Percentiles rank a stretch among this genome's conserved stretches.
Conservation (phyloP, 1,140 invertebrate species). For the Bombus sylvicola region DNA sequence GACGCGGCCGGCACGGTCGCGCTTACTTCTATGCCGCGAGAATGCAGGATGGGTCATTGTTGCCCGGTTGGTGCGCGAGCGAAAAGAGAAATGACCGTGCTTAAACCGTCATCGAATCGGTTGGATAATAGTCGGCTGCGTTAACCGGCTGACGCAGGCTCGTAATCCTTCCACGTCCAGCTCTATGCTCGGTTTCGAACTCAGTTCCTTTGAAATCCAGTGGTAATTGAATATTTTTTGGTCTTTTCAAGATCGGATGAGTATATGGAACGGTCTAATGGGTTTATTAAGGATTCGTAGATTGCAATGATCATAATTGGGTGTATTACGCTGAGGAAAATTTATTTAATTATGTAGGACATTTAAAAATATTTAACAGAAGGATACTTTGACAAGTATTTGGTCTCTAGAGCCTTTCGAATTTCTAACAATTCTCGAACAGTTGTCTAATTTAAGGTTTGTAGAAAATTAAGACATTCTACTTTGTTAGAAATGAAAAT, state of each 20-base stretch:
- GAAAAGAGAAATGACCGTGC: constrained; percentile 66
- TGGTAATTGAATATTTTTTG: neutral
- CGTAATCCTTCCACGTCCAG: constrained; percentile 23
- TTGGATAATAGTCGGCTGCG: constrained; percentile 26
- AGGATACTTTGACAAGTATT: too few relatives aligned
- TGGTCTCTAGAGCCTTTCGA: too few relatives aligned
- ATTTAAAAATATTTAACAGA: too few relatives aligned
- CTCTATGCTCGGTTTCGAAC: neutral
- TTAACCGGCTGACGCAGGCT: constrained; percentile 16
- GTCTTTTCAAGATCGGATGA: too few relatives aligned
- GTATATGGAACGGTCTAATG: neutral
- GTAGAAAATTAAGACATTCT: too few relatives aligned
- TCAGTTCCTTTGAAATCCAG: constrained; percentile 12
- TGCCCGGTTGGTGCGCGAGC: constrained; percentile 50
- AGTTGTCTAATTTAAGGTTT: too few relatives aligned
- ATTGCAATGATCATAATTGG: too few relatives aligned
- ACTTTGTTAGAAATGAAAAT: too few relatives aligned
- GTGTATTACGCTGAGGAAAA: too few relatives aligned
- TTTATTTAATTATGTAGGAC: too few relatives aligned
- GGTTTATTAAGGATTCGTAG: too few relatives aligned
- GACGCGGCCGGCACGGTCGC: constrained; percentile 71
- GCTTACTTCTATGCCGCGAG: constrained; percentile 75
- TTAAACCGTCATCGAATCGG: constrained; percentile 61
- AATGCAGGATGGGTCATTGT: constrained; percentile 79
- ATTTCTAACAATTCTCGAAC: too few relatives aligned